Conservation (phyloP, 2,113 vertebrate species). For the Pachycephala philippinensis region DNA sequence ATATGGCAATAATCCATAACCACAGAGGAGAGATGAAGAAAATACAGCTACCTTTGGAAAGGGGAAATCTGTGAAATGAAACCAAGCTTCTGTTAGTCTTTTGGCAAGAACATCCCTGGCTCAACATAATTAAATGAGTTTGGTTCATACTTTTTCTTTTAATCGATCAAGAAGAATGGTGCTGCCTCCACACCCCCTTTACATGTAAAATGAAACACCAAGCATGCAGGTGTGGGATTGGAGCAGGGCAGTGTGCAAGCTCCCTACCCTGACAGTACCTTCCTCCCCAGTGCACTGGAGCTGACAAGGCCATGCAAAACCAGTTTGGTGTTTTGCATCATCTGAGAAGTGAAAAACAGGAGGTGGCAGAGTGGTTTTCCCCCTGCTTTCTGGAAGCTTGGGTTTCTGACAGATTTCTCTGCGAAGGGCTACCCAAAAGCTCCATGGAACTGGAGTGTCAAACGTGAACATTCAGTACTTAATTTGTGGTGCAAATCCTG, state of each 20-base stretch:
- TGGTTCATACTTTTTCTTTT: background rate
- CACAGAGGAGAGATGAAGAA: background rate
- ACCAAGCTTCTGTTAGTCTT: background rate
- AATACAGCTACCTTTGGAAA: background rate
- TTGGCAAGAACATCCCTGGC: background rate
- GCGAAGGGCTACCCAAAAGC: slow-evolving; percentile 20
- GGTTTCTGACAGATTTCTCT: slow-evolving; percentile 29
- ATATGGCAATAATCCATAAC: background rate
- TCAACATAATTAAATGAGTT: background rate
- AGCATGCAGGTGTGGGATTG: too few species aligned
- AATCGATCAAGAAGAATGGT: background rate
- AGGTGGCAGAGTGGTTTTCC: slow-evolving; percentile 17
- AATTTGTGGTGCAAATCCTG: slow-evolving; percentile 52
- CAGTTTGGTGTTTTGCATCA: background rate
- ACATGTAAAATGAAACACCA: background rate
- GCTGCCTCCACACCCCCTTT: background rate
- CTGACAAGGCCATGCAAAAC: background rate
- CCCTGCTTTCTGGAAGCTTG: slow-evolving; percentile 5
- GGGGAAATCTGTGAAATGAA: background rate
- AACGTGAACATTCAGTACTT: slow-evolving; percentile 35
- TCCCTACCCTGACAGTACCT: background rate
- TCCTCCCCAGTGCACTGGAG: background rate
- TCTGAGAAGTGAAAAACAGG: slow-evolving; percentile 14
- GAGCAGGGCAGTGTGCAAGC: background rate
- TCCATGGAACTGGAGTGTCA: slow-evolving; percentile 22